Conservation (phyloP, 2,113 vertebrate species). For the Anguilla rostrata region DNA sequence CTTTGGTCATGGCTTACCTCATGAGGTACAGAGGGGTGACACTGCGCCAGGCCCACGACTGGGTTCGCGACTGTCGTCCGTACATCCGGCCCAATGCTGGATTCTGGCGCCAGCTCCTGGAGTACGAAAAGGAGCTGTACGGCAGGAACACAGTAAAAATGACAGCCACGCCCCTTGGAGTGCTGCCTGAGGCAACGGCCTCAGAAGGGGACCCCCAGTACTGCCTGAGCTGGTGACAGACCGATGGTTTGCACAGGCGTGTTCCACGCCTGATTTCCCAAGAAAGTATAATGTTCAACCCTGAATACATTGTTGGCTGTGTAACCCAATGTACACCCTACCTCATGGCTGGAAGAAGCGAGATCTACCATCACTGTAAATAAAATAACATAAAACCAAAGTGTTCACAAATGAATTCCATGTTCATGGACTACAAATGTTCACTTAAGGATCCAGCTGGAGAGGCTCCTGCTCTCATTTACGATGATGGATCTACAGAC, state of each 20-base stretch:
- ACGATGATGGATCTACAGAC: not conserved
- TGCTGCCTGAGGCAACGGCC: conserved; percentile 34
- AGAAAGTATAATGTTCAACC: not conserved
- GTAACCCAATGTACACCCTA: no score
- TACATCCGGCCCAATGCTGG: conserved; percentile 62
- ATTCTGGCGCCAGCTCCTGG: conserved; percentile 81
- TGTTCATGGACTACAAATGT: no score
- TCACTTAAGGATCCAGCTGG: no score
- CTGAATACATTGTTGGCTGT: no score
- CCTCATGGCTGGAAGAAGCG: no score
- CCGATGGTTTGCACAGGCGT: not conserved
- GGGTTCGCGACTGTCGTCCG: conserved; percentile 64
- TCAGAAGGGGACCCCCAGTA: conserved; percentile 11
- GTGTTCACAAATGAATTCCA: no score
- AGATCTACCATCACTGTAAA: no score
- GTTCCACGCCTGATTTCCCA: not conserved
- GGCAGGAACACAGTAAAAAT: conserved; percentile 62
- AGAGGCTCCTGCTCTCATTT: not conserved
- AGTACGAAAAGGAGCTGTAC: conserved; percentile 68
- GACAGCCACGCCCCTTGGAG: conserved; percentile 26
- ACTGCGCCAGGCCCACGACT: conserved; percentile 65
- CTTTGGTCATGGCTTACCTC: conserved; percentile 73
- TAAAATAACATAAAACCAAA: no score
- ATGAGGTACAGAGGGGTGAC: conserved; percentile 69
- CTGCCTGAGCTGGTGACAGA: conserved; percentile 38